A percentile compares a stretch with the other conserved stretches of the same genome.
Conservation (phyloP, 2,888 invertebrate genomes). For the Aleiodes leptofemur region DNA sequence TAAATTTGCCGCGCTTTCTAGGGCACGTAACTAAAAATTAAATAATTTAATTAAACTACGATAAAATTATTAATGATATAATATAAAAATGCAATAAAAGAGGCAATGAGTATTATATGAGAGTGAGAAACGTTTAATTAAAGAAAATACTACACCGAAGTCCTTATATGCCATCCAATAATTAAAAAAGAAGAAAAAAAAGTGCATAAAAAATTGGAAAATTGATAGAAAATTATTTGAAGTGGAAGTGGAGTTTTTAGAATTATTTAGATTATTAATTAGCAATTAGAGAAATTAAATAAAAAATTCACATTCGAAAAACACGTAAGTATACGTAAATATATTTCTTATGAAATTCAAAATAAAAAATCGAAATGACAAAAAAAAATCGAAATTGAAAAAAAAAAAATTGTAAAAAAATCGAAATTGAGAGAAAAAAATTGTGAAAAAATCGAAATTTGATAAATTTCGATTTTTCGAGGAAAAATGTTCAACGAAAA, state of each 20-base stretch:
- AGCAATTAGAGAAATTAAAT: slow-evolving; percentile 24
- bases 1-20: too few species aligned
- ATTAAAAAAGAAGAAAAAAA: slow-evolving; percentile 43
- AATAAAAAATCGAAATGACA: too few species aligned
- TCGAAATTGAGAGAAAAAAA: too few species aligned
- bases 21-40: not conserved
- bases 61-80: not conserved
- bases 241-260: slow-evolving; percentile 4
- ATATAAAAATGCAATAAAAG: not conserved
- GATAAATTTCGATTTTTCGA: not conserved
- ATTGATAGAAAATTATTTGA: slow-evolving; percentile 27
- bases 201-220: slow-evolving; percentile 7
- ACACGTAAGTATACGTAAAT: slow-evolving; percentile 46
- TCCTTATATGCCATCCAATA: slow-evolving; percentile 57
- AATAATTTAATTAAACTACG: not conserved
- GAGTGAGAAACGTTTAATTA: not conserved
- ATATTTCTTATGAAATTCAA: slow-evolving; percentile 45
- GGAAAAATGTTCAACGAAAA: slow-evolving; percentile 12
- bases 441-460: slow-evolving; percentile 21
- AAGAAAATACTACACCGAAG: slow-evolving; percentile 48
- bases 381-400: too few species aligned
- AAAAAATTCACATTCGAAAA: slow-evolving; percentile 43
- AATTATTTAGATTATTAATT: slow-evolving; percentile 11
- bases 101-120: not conserved
- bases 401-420: too few species aligned